phyloP scores from a whole-genome alignment of 2,113 vertebrate genomes.

The Hoplias malabaricus region DNA sequence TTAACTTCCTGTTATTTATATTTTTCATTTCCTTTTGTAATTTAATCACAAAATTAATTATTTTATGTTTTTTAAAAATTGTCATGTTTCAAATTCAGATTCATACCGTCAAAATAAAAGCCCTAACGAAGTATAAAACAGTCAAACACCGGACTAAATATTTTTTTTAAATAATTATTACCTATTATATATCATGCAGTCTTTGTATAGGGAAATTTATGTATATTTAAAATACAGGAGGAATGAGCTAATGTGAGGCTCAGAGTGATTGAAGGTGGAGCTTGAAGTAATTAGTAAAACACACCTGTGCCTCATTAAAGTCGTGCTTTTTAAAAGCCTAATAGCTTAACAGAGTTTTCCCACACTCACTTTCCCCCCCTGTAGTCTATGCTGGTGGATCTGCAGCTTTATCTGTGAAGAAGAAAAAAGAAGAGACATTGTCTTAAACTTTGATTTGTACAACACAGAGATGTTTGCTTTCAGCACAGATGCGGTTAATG shows the following conservation, averaged over 20 bases:
- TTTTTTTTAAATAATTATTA: no score
- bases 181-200: no score
- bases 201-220: no score
- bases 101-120: slow-evolving; percentile 32
- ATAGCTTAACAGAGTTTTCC: not conserved
- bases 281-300: not conserved
- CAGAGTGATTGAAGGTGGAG: not conserved
- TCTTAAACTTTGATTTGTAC: not conserved
- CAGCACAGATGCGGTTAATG: not conserved
- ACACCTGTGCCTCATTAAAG: slow-evolving; percentile 38
- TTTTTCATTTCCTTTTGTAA: no score
- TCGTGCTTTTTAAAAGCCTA: slow-evolving; percentile 22
- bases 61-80: no score
- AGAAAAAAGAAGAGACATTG: not conserved
- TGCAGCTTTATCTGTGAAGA: not conserved
- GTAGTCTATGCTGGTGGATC: not conserved
- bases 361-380: not conserved
- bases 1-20: no score
- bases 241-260: not conserved
- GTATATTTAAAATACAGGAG: no score
- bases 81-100: no score
- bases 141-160: no score
- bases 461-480: slow-evolving; percentile 19
- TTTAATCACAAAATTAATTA: no score
- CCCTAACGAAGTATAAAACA: not conserved